These are phyloP conservation scores for Drosophila mimica DNA, from an alignment of 2,888 invertebrate genomes.

Conservation along the genomic window DNA sequence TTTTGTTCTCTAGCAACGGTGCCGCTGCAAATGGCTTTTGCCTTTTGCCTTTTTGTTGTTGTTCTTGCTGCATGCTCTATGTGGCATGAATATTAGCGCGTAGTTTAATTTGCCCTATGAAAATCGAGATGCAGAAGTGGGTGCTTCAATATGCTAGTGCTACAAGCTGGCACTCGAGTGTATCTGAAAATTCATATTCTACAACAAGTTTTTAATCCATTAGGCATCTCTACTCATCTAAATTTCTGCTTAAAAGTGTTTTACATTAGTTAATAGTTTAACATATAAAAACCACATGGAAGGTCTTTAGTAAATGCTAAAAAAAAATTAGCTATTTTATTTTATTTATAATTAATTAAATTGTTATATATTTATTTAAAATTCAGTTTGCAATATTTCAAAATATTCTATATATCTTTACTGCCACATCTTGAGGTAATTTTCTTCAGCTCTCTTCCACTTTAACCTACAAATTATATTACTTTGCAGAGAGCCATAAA, in stretches of 20 bases:
- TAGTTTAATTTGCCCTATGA: slow-evolving; percentile 64
- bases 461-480: not conserved
- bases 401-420: not conserved
- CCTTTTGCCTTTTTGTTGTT: slow-evolving; percentile 39
- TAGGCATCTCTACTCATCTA: not conserved
- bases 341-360: not conserved
- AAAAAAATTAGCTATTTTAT: too few species aligned
- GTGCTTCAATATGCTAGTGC: not conserved
- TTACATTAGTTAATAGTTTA: not conserved
- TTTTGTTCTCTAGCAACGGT: slow-evolving; percentile 53
- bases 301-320: not conserved
- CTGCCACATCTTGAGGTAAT: not conserved
- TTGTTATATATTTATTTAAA: not conserved
- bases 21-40: slow-evolving; percentile 50
- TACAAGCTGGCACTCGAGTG: too few species aligned
- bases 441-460: not conserved
- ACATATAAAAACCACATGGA: not conserved
- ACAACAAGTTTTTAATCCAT: not conserved
- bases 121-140: not conserved
- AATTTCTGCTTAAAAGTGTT: not conserved
- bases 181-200: not conserved
- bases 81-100: slow-evolving; percentile 69
- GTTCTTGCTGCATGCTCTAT: slow-evolving; percentile 32
- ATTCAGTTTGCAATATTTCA: not conserved
- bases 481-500: slow-evolving; percentile 9